Conservation (phyloP, 2,113 vertebrate species). For the Ardeotis arabs region DNA sequence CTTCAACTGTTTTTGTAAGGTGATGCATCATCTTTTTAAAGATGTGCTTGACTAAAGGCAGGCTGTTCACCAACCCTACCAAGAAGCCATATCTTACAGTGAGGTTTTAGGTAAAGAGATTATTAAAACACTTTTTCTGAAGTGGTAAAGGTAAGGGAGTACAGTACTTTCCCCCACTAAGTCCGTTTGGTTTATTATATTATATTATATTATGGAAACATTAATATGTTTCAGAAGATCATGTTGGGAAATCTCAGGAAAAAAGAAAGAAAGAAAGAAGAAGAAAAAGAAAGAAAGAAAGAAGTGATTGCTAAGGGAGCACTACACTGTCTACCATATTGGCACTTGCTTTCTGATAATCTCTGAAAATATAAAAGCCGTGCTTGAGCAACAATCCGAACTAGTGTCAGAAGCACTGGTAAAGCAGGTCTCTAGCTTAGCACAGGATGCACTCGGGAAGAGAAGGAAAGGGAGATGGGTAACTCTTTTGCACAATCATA, state of each 20-base stretch:
- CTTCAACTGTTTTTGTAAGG: constrained; percentile 51
- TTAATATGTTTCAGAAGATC: background rate
- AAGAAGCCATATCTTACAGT: constrained; percentile 50
- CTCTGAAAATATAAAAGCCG: background rate
- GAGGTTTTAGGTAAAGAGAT: constrained; percentile 62
- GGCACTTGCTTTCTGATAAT: background rate
- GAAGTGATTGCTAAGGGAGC: background rate
- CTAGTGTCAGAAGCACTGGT: background rate
- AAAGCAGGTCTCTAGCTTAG: background rate
- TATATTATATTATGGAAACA: background rate
- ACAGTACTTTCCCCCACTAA: background rate
- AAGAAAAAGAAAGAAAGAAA: background rate
- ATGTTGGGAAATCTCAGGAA: background rate
- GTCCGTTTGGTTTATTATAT: background rate
- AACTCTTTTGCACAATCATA: background rate
- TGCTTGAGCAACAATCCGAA: background rate
- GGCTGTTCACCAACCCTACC: constrained; percentile 41
- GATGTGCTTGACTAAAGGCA: constrained; percentile 69
- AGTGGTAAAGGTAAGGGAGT: background rate
- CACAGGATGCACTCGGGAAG: background rate
- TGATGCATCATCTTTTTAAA: constrained; percentile 72
- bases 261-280: no score
- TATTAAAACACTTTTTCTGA: constrained; percentile 44
- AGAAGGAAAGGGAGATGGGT: background rate
- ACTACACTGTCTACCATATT: background rate